These are phyloP conservation scores for Myrmecobius fasciatus DNA, from an alignment of 2,113 vertebrate genomes.

Conservation along the genomic window DNA sequence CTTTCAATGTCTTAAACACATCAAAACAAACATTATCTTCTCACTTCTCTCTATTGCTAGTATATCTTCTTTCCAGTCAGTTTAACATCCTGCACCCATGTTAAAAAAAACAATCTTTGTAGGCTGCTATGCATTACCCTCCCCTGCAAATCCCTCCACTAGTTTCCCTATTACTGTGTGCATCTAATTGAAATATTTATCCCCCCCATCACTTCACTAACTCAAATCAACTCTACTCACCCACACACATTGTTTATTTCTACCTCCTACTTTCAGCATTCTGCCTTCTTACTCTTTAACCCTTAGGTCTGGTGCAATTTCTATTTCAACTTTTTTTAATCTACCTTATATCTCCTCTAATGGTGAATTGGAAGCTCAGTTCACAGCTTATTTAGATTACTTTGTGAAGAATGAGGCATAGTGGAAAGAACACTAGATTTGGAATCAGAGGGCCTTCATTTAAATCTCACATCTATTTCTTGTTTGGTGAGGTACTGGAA, in stretches of 20 bases:
- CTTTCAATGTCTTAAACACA: background rate
- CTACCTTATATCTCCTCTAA: background rate
- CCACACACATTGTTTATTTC: background rate
- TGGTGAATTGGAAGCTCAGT: background rate
- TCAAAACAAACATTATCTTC: background rate
- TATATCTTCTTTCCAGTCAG: background rate
- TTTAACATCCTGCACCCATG: background rate
- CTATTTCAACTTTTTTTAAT: background rate
- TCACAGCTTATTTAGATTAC: background rate
- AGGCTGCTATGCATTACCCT: background rate
- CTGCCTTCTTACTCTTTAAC: background rate
- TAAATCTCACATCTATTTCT: background rate
- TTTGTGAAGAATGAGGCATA: background rate
- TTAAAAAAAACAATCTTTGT: background rate
- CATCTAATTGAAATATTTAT: background rate
- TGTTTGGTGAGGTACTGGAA: background rate
- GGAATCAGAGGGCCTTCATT: background rate
- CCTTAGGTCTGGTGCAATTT: background rate
- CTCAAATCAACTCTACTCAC: background rate
- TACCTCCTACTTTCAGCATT: background rate
- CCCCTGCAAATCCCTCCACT: background rate
- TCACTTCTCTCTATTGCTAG: background rate
- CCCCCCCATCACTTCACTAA: background rate
- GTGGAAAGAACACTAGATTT: background rate
- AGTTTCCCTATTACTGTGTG: background rate